These are phyloP conservation scores for Oreochromis mossambicus DNA, from an alignment of 2,797 vertebrate species.

Conservation along the genomic window DNA sequence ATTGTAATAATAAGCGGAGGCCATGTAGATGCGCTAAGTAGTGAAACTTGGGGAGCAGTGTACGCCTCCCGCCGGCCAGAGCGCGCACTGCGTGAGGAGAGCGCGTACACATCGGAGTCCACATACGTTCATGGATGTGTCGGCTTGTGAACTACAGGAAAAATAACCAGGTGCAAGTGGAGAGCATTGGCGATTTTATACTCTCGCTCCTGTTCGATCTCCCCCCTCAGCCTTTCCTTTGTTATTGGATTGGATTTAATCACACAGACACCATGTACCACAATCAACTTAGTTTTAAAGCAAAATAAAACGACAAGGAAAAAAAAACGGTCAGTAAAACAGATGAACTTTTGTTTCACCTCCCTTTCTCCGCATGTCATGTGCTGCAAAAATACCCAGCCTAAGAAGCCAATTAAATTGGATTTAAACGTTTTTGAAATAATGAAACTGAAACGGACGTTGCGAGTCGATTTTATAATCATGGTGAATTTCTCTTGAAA, in stretches of 20 bases:
- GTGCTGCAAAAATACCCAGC: neutral
- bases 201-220: neutral
- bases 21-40: slow-evolving; percentile 24
- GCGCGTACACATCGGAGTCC: neutral
- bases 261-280: neutral
- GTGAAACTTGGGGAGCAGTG: slow-evolving; percentile 26
- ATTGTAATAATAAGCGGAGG: slow-evolving; percentile 29
- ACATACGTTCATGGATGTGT: slow-evolving; percentile 5
- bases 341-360: neutral
- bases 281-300: neutral
- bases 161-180: slow-evolving; percentile 28
- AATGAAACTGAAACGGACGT: neutral
- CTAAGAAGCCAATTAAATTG: neutral
- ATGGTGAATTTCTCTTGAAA: neutral
- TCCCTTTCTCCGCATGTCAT: neutral
- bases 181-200: slow-evolving; percentile 19
- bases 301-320: neutral
- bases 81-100: slow-evolving; percentile 42
- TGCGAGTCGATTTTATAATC: neutral
- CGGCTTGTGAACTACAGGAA: slow-evolving; percentile 25
- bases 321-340: neutral
- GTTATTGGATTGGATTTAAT: neutral
- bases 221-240: neutral
- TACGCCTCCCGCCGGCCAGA: slow-evolving; percentile 69
- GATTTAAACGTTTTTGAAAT: neutral